Base-by-base conservation (phyloP, 1,140 invertebrate species). In the Microplitis mediator region DNA sequence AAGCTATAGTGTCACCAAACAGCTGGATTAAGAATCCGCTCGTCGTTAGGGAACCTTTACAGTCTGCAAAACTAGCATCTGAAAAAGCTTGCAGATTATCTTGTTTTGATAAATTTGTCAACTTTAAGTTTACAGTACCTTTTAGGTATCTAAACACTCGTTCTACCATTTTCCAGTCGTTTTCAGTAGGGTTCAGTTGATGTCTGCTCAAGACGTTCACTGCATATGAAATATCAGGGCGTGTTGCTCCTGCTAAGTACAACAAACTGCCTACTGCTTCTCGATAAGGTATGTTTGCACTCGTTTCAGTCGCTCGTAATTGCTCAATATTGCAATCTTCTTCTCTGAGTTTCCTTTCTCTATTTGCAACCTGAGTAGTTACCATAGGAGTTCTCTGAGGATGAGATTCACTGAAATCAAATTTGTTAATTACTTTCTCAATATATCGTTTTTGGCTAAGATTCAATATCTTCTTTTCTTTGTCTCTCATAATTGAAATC, bases 171-270 rank as follows among this genome's bases (percentile, higher is more conserved):
- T 71, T 74, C 74, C 74, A 79, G 14, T 73, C 69, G 16, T 71
- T 60, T 36, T 74, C 71, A 16, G 70, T 71, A n/a, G 76, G 75
- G n/a, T 74, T 68, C 13, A 72, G 39, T 31, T 74, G 67, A 70
- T 80, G 81, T 69, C 78, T 75, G 51, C 79, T 79, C 31, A 82
- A 56, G 13, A 76, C 60, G 63, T 75, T 79, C 0, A 85, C 82
- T 13, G 83, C 72, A 75, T 75, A 84, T 0, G 76, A 64, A 13
- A 86, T 81, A 71, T 87, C 84, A 34, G 81, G 81, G 35, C 82
- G 69, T 8, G 80, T 81, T 5, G 72, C 76, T 35, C 77, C 56
- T 5, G 79, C 66, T 5, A 82, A 58, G 77, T 83, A 85, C 52
- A 84, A 14, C 9, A 88, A 72, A 54, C 75, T 67, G 8, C 83